Base-by-base conservation (phyloP, 2,888 invertebrate species). In the Thyatira batis region DNA sequence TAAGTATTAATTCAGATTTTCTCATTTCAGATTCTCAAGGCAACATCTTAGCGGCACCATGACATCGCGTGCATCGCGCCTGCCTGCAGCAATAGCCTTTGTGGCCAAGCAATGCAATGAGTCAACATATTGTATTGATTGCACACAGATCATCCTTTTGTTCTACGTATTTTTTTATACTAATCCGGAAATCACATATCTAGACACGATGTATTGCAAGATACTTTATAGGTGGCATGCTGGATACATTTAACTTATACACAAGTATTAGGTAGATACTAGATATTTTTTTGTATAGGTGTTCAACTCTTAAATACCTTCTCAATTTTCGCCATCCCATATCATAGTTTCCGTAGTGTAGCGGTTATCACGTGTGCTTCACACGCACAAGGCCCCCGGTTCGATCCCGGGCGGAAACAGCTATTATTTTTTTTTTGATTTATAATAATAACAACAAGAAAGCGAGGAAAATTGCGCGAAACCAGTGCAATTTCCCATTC, bases 341-440 rank as follows among this genome's bases (percentile, higher is more conserved):
- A 3, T 17, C 33, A 13, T 39, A 68, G 94, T 94, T 94, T 94
- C 93, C 94, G 94, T 94, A 94, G 94, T 94, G 94, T 94, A 94
- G 94, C 93, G 94, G 94, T 94, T 94, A 94, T 94, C 94, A 94
- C 94, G 94, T 95, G 94, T 94, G 94, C 95, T 94, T 95, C 94
- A 94, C 94, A 95, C 94, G 94, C 94, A 94, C 94, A 94, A 94
- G 93, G 93, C 87, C 94, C 94, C 93, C 94, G 94, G 94, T 94
- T 93, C 93, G 93, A 94, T 93, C 94, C 94, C 93, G 94, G 94
- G 93, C 94, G 93, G 93, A 94, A 93, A 93, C 93, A 93, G 49
- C n/a, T n/a, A n/a, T n/a, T n/a, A 1, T 39, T 2, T 8, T 2
- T 4, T 39, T 30, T 30, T 30, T 30, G 1, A 2, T 53, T 64